These are phyloP conservation scores for Aulostomus chinensis DNA, from an alignment of 2,797 vertebrate genomes.

Conservation along the genomic window DNA sequence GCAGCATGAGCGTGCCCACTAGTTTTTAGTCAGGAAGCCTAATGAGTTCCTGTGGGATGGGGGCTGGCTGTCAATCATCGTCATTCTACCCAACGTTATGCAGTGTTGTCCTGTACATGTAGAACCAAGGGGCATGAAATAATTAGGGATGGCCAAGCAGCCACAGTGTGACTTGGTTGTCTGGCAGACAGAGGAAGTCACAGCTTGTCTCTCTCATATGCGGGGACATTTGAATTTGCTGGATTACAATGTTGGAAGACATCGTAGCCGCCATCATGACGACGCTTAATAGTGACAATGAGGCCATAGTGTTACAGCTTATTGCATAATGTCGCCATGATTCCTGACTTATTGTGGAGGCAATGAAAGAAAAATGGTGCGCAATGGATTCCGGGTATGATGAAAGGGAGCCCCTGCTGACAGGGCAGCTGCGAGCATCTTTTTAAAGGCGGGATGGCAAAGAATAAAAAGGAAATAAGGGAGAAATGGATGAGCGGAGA, in stretches of 20 bases:
- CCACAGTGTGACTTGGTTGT: constrained; percentile 76
- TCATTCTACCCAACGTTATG: constrained; percentile 79
- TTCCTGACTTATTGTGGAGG: constrained; percentile 57
- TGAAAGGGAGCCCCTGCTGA: constrained; percentile 81
- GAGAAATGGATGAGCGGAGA: constrained; percentile 52
- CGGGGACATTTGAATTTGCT: constrained; percentile 37
- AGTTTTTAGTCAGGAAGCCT: constrained; percentile 87
- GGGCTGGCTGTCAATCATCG: constrained; percentile 91
- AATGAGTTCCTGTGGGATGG: constrained; percentile 99
- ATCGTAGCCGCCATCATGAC: constrained; percentile 21
- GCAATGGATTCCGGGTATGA: constrained; percentile 76
- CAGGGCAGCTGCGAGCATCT: constrained; percentile 83
- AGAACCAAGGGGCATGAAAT: constrained; percentile 99
- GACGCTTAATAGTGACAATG: constrained; percentile 56
- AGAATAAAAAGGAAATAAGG: constrained; percentile 32
- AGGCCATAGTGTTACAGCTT: constrained; percentile 71
- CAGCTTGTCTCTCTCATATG: constrained; percentile 27
- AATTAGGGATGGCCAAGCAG: constrained; percentile 96
- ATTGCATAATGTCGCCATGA: constrained; percentile 68
- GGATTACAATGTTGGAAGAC: constrained; percentile 39
- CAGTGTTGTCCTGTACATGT: constrained; percentile 82
- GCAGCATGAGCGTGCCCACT: constrained; percentile 80
- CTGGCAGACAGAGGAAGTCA: constrained; percentile 55
- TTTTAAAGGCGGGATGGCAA: constrained; percentile 57
- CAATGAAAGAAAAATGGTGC: constrained; percentile 73